A percentile compares a stretch with the other conserved stretches of the same genome.
Evolutionary conservation across 2,113 vertebrate genomes (phyloP).

Genomic region (Gavia stellata): DNA sequence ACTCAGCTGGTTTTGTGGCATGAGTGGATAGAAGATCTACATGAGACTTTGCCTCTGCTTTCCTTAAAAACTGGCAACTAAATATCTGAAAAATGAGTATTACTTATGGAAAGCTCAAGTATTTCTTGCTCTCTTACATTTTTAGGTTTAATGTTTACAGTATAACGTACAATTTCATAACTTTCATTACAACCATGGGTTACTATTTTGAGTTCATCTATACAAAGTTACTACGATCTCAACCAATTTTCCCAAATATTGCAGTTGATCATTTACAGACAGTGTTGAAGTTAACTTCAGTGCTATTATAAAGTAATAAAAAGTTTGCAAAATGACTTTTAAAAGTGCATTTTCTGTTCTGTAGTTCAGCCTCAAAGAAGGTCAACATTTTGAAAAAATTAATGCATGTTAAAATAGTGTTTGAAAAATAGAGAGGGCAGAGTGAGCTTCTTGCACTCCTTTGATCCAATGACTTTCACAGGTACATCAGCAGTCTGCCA

Average conservation of each 20-base stretch:
- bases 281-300: conserved; percentile 88
- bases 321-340: conserved; percentile 73
- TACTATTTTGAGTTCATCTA: conserved; percentile 55
- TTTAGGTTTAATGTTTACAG: conserved; percentile 54
- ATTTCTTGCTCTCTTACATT: conserved; percentile 50
- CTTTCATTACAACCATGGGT: conserved; percentile 63
- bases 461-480: conserved; percentile 17
- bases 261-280: conserved; percentile 74
- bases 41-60: conserved; percentile 15
- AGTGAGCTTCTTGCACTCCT: conserved; percentile 45
- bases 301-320: conserved; percentile 84
- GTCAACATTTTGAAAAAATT: conserved; percentile 54
- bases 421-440: conserved; percentile 60
- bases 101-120: conserved; percentile 56
- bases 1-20: conserved; percentile 56
- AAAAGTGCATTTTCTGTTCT: conserved; percentile 75
- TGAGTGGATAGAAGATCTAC: conserved; percentile 26
- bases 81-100: conserved; percentile 46
- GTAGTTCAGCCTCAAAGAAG: conserved; percentile 65
- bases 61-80: conserved; percentile 40
- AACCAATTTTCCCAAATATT: conserved; percentile 78
- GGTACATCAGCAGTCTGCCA: conserved; percentile 90
- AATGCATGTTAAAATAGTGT: conserved; percentile 72
- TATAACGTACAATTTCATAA: conserved; percentile 30
- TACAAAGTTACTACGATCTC: conserved; percentile 65